Conservation (phyloP, 2,888 invertebrate genomes). For the Phania funesta region DNA sequence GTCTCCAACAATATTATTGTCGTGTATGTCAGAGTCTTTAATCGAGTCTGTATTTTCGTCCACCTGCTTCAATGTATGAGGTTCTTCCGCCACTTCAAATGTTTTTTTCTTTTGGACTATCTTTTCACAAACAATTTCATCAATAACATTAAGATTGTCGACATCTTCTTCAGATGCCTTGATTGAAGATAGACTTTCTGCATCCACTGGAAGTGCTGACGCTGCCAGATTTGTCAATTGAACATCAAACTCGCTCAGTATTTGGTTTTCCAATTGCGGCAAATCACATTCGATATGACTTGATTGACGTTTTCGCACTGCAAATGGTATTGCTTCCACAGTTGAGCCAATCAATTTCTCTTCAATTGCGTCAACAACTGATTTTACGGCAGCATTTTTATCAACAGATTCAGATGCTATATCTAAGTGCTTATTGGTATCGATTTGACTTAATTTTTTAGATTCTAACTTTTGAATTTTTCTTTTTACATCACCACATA, state of each 20-base stretch:
- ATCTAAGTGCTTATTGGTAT: not conserved
- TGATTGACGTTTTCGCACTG: conserved; percentile 75
- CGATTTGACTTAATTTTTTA: not conserved
- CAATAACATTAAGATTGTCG: conserved; percentile 67
- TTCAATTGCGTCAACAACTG: conserved; percentile 82
- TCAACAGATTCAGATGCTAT: conserved; percentile 58
- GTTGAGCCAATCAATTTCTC: conserved; percentile 79
- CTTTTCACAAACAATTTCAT: conserved; percentile 77
- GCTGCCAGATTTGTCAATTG: conserved; percentile 70
- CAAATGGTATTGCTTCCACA: conserved; percentile 73
- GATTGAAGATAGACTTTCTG: conserved; percentile 72
- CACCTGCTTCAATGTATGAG: not conserved
- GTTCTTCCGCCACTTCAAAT: conserved; percentile 73
- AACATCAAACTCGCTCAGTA: conserved; percentile 72
- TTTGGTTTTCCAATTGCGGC: conserved; percentile 72
- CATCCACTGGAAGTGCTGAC: conserved; percentile 70
- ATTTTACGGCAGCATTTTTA: conserved; percentile 81
- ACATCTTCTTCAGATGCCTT: conserved; percentile 68
- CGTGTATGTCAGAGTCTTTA: conserved; percentile 44
- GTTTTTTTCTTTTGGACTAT: conserved; percentile 72
- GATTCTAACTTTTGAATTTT: conserved; percentile 82
- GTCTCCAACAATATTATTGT: not conserved
- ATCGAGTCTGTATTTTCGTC: conserved; percentile 55
- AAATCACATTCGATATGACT: conserved; percentile 69
- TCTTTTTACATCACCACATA: conserved; percentile 83